Evolutionary conservation across 2,113 vertebrate species (phyloP).

Genomic region (Hemiprocne comata): DNA sequence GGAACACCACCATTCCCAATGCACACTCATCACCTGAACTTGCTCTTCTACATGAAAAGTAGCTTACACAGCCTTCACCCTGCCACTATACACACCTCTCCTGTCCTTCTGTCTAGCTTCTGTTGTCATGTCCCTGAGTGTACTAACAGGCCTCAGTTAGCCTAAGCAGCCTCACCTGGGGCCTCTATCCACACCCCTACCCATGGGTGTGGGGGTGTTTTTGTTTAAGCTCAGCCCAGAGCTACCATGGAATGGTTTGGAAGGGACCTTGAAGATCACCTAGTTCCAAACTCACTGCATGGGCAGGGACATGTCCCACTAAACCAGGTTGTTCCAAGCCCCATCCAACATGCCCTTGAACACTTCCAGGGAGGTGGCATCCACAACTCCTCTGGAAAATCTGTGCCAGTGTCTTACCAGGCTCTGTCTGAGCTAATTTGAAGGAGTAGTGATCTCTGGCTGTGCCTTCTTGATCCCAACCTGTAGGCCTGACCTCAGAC

Average conservation of each 20-base stretch:
- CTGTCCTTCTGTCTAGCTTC: not conserved
- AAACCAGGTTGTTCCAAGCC: too few relatives aligned
- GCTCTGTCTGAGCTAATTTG: accelerated
- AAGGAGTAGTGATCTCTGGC: not conserved
- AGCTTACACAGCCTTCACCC: not conserved
- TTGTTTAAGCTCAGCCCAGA: not conserved
- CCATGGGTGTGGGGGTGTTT: not conserved
- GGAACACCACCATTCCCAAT: not conserved
- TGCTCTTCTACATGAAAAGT: not conserved
- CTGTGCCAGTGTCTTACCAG: too few relatives aligned
- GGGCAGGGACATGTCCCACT: too few relatives aligned
- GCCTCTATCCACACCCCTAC: not conserved
- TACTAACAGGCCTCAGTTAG: not conserved
- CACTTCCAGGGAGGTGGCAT: too few relatives aligned
- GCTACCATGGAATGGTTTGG: too few relatives aligned
- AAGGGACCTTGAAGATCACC: too few relatives aligned
- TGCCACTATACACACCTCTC: not conserved
- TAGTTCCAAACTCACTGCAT: too few relatives aligned
- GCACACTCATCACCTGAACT: not conserved
- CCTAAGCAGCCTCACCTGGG: not conserved
- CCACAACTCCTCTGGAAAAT: too few relatives aligned
- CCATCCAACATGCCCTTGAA: too few relatives aligned
- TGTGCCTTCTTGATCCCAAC: not conserved
- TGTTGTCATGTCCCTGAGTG: not conserved
- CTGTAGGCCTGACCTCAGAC: not conserved